Conservation (phyloP, 2,888 invertebrate genomes). For the Yponomeuta cagnagella region DNA sequence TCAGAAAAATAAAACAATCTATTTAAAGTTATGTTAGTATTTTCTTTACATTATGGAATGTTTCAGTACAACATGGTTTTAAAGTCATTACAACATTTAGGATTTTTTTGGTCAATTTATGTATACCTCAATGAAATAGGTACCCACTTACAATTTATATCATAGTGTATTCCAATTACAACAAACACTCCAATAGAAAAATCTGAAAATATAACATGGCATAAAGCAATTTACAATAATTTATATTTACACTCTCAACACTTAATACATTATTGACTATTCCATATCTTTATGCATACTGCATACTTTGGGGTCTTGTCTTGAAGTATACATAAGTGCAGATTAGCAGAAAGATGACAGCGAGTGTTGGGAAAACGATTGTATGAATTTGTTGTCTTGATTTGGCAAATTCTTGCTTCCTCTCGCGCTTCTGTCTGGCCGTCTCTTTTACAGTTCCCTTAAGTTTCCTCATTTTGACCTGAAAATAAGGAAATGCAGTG, state of each 20-base stretch:
- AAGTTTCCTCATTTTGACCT: slow-evolving; percentile 81
- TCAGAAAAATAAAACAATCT: not conserved
- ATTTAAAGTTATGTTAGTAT: not conserved
- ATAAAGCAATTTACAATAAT: not conserved
- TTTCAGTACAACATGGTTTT: not conserved
- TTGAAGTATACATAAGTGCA: slow-evolving; percentile 86
- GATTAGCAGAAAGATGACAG: slow-evolving; percentile 81
- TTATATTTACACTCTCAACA: not conserved
- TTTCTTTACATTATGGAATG: not conserved
- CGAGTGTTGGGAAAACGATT: slow-evolving; percentile 83
- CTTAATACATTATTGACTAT: not conserved
- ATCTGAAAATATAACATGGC: not conserved
- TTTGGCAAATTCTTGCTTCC: slow-evolving; percentile 88
- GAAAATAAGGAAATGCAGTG: slow-evolving; percentile 25
- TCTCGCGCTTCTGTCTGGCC: slow-evolving; percentile 87
- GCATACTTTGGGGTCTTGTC: slow-evolving; percentile 78
- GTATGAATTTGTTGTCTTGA: slow-evolving; percentile 87
- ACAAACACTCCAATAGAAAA: not conserved
- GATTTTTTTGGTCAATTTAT: no score
- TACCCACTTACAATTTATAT: not conserved
- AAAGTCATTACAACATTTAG: no score
- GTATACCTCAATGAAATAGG: not conserved
- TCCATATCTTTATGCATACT: slow-evolving; percentile 42
- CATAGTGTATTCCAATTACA: not conserved
- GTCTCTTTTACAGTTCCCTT: slow-evolving; percentile 90